Evolutionary conservation across 2,113 vertebrate species (phyloP).

Genomic region (Puntigrus tetrazona): DNA sequence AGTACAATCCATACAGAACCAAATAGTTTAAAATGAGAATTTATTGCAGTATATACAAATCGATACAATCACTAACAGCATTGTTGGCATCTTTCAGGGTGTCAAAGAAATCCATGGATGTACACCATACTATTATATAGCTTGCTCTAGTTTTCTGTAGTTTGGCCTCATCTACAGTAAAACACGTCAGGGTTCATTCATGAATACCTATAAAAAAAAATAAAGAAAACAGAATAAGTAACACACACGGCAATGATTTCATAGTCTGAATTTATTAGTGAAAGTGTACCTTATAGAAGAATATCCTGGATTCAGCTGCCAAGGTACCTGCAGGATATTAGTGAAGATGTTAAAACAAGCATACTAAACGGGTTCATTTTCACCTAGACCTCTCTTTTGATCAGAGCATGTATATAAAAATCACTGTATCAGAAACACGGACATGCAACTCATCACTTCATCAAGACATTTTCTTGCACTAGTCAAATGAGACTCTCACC

Average conservation of each 20-base stretch:
- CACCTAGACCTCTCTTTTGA: constrained; percentile 33
- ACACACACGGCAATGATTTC: too few relatives aligned
- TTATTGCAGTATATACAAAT: background rate
- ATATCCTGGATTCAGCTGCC: background rate
- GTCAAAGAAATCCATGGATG: background rate
- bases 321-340: background rate
- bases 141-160: background rate
- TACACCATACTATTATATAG: background rate
- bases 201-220: background rate
- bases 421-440: constrained; percentile 53
- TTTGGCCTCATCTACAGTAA: background rate
- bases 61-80: background rate
- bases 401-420: constrained; percentile 69
- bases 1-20: background rate
- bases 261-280: background rate
- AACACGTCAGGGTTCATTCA: too few relatives aligned
- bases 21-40: background rate
- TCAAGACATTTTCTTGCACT: background rate
- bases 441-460: constrained; percentile 73
- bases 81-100: background rate
- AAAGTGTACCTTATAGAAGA: background rate
- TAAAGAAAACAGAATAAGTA: too few relatives aligned
- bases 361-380: background rate
- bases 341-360: background rate
- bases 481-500: background rate